These are phyloP conservation scores for Champsocephalus esox DNA, from an alignment of 2,797 vertebrate species.

Conservation along the genomic window DNA sequence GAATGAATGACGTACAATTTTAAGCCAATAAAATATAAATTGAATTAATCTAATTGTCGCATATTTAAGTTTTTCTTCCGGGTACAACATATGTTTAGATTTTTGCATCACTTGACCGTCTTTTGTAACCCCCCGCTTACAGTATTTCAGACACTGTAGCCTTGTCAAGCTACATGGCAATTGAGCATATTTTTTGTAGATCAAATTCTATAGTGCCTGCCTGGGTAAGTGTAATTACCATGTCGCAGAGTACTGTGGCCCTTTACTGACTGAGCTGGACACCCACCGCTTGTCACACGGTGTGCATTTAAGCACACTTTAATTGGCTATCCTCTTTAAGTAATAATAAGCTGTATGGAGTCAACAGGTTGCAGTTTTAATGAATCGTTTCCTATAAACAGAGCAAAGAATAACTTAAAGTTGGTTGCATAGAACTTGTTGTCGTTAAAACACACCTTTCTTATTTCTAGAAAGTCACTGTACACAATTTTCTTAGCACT, in stretches of 20 bases:
- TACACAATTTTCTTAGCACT: too few relatives aligned
- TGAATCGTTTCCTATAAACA: not conserved
- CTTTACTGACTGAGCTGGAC: not conserved
- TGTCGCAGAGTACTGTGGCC: not conserved
- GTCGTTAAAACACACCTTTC: too few relatives aligned
- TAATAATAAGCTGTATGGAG: not conserved
- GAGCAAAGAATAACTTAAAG: too few relatives aligned
- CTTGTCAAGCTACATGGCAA: not conserved
- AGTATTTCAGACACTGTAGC: not conserved
- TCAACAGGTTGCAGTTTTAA: not conserved
- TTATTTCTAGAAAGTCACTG: too few relatives aligned
- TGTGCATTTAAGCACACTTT: not conserved
- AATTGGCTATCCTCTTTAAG: not conserved
- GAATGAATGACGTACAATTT: too few relatives aligned
- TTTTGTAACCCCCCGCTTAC: not conserved
- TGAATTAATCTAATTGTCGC: too few relatives aligned
- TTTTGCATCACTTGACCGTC: not conserved
- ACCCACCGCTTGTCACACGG: not conserved
- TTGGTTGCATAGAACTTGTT: too few relatives aligned
- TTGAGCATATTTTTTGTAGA: not conserved
- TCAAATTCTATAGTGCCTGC: not conserved
- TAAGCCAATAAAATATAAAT: too few relatives aligned
- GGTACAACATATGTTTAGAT: not conserved
- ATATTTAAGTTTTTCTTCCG: not conserved
- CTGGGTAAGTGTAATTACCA: slow-evolving; percentile 25